These are phyloP conservation scores for Etheostoma spectabile DNA, from an alignment of 2,113 vertebrate genomes.

Conservation along the genomic window DNA sequence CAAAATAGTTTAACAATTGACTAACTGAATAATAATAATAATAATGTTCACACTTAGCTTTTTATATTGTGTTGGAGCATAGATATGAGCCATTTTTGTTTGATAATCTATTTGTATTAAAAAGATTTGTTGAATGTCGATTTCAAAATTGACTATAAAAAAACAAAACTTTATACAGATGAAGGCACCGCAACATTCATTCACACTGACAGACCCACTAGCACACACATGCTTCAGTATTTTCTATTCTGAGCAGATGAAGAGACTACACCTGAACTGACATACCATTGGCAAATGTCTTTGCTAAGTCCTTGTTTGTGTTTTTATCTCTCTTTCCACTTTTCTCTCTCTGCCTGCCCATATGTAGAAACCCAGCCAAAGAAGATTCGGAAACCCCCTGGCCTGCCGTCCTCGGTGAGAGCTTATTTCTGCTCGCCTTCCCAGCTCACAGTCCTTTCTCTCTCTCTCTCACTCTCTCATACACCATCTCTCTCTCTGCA, in stretches of 20 bases:
- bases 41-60: not conserved
- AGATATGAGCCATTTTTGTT: too few relatives aligned
- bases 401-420: constrained; percentile 97
- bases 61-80: not conserved
- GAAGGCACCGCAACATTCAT: constrained; percentile 12
- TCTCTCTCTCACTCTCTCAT: constrained; percentile 13
- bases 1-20: not conserved
- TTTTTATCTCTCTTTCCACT: constrained; percentile 29
- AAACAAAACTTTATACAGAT: not conserved
- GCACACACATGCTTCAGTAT: not conserved
- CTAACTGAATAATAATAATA: not conserved
- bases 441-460: constrained; percentile 46
- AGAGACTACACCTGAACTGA: constrained; percentile 29
- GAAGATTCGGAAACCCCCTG: constrained; percentile 98
- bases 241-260: not conserved
- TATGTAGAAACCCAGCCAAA: constrained; percentile 93
- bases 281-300: constrained; percentile 23
- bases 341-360: constrained; percentile 36
- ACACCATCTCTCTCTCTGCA: constrained; percentile 2
- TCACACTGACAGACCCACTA: not conserved
- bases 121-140: too few relatives aligned
- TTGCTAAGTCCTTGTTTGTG: constrained; percentile 37
- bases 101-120: too few relatives aligned
- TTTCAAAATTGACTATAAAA: too few relatives aligned
- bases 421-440: constrained; percentile 66